A percentile compares a stretch with the other conserved stretches of the same genome.
Evolutionary conservation across 2,113 vertebrate species (phyloP).

Genomic region (Chrysochloris asiatica): DNA sequence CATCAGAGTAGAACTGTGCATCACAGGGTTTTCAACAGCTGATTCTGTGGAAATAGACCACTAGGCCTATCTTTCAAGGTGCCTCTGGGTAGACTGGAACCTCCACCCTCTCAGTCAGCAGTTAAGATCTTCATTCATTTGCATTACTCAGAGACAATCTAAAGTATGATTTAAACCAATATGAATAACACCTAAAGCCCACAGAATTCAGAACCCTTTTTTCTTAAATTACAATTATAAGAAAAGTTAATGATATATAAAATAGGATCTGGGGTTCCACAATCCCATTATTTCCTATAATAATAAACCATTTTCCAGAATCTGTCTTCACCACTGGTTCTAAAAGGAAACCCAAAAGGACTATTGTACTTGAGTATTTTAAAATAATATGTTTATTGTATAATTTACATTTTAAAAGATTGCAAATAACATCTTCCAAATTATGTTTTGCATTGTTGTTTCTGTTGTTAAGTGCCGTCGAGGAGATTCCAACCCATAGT

Average conservation of each 20-base stretch:
- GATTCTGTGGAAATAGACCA: not conserved
- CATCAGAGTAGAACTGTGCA: not conserved
- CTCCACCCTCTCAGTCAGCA: not conserved
- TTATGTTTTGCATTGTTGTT: not conserved
- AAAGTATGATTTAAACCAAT: not conserved
- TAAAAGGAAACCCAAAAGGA: conserved; percentile 32
- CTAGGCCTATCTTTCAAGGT: not conserved
- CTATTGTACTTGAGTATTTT: not conserved
- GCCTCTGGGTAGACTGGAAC: not conserved
- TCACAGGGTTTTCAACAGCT: not conserved
- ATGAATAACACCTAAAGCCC: not conserved
- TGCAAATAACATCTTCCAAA: not conserved
- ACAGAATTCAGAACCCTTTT: not conserved
- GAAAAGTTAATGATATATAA: not conserved
- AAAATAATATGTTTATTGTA: not conserved
- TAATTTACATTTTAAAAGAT: conserved; percentile 19
- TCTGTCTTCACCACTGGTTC: not conserved
- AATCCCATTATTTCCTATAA: not conserved
- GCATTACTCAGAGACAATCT: not conserved
- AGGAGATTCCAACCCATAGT: too few species aligned
- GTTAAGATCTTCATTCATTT: not conserved
- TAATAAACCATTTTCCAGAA: not conserved
- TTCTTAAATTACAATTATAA: conserved; percentile 9
- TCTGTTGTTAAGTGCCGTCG: too few species aligned
- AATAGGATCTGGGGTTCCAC: not conserved